phyloP scores from a whole-genome alignment of 2,888 invertebrate species.

The Trissoscelio sp. region DNA sequence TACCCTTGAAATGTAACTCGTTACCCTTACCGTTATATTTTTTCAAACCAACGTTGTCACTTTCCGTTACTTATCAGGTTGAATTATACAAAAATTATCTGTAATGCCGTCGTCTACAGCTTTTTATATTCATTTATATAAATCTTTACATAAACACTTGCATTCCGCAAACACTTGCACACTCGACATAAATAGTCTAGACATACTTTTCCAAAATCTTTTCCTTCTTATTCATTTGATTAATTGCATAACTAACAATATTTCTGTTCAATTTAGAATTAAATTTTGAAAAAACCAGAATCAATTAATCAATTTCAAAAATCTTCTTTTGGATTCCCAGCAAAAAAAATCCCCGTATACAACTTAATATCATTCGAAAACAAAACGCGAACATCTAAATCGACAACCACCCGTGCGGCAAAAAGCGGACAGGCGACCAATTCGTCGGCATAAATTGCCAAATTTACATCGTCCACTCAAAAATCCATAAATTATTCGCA shows the following conservation, averaged over 20 bases:
- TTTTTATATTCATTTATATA: constrained; percentile 39
- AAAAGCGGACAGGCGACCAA: constrained; percentile 20
- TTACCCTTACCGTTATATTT: constrained; percentile 64
- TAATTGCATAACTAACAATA: too few species aligned
- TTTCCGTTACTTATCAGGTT: constrained; percentile 57
- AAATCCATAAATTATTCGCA: constrained; percentile 52
- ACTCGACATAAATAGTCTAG: neutral
- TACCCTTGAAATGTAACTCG: constrained; percentile 61
- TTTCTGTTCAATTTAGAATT: too few species aligned
- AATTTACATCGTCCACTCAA: constrained; percentile 58
- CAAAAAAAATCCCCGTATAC: constrained; percentile 4
- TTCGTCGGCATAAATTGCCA: constrained; percentile 39
- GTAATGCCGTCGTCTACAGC: constrained; percentile 22
- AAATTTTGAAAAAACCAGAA: too few species aligned
- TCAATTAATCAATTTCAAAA: too few species aligned
- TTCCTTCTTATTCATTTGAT: neutral
- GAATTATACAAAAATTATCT: constrained; percentile 51
- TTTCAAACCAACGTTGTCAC: constrained; percentile 44
- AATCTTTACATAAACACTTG: constrained; percentile 30
- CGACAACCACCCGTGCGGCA: constrained; percentile 13
- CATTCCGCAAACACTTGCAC: neutral
- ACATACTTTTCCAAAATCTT: constrained; percentile 2
- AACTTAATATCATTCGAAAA: constrained; percentile 14
- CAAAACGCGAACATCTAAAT: constrained; percentile 31
- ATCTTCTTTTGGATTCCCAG: too few species aligned